Evolutionary conservation across 1,140 invertebrate genomes (phyloP).

Genomic region (Papilio polytes): DNA sequence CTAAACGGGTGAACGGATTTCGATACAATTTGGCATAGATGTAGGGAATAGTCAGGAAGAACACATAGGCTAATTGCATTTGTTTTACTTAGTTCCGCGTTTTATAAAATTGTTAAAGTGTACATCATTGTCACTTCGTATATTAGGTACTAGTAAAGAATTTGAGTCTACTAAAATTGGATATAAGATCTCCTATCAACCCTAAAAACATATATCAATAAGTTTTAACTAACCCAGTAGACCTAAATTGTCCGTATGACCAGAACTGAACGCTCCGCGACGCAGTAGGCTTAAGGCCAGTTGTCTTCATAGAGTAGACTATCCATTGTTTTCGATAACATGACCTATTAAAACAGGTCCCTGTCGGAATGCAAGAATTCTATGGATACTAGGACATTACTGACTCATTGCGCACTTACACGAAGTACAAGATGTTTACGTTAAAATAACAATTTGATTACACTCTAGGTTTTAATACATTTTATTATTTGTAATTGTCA

Average conservation of each 20-base stretch:
- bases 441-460: background rate
- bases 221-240: no score
- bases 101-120: no score
- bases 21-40: no score
- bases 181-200: no score
- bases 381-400: slow-evolving; percentile 18
- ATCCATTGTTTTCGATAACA: slow-evolving; percentile 31
- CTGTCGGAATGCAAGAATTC: slow-evolving; percentile 19
- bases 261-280: background rate
- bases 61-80: no score
- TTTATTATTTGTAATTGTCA: background rate
- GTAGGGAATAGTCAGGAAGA: no score
- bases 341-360: slow-evolving; percentile 40
- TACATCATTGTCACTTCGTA: no score
- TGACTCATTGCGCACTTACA: slow-evolving; percentile 26
- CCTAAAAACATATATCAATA: no score
- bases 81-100: no score
- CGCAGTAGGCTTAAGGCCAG: background rate
- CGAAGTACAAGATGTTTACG: slow-evolving; percentile 15
- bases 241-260: background rate
- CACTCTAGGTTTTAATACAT: background rate
- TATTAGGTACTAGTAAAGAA: no score
- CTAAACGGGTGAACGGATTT: no score
- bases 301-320: background rate
- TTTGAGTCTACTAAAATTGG: no score